A percentile compares a stretch with the other conserved stretches of the same genome.
Conservation (phyloP, 2,888 invertebrate genomes). For the Polyploca ridens region DNA sequence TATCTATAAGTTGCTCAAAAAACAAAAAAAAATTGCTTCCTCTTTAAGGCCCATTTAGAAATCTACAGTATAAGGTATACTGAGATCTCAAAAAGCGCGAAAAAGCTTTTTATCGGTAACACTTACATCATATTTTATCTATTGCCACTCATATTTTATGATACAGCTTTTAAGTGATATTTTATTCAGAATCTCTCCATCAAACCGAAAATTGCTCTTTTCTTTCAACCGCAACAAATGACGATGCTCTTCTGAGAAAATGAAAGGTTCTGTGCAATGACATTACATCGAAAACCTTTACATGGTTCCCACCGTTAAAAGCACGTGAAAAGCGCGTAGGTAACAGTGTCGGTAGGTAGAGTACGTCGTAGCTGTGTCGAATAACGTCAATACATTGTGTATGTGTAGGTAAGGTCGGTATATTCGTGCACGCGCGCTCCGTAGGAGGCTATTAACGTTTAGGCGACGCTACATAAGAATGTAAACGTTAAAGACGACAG, state of each 20-base stretch:
- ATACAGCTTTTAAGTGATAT: slow-evolving; percentile 52
- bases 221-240: slow-evolving; percentile 60
- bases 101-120: slow-evolving; percentile 21
- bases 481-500: slow-evolving; percentile 84
- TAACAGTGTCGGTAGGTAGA: slow-evolving; percentile 31
- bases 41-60: slow-evolving; percentile 20
- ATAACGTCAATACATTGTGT: slow-evolving; percentile 29
- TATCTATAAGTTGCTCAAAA: slow-evolving; percentile 32
- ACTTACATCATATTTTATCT: slow-evolving; percentile 25
- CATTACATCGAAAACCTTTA: slow-evolving; percentile 69
- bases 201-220: slow-evolving; percentile 59
- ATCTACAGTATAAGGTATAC: slow-evolving; percentile 13
- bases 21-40: slow-evolving; percentile 28
- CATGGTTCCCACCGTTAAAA: slow-evolving; percentile 68
- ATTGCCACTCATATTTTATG: slow-evolving; percentile 29
- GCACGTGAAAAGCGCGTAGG: slow-evolving; percentile 68
- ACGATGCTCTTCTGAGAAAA: slow-evolving; percentile 65
- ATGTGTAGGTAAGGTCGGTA: slow-evolving; percentile 36
- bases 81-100: slow-evolving; percentile 10
- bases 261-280: slow-evolving; percentile 71
- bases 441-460: slow-evolving; percentile 81
- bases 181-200: slow-evolving; percentile 61
- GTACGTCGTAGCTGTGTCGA: slow-evolving; percentile 21
- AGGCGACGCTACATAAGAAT: slow-evolving; percentile 83
- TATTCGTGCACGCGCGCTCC: slow-evolving; percentile 62